Evolutionary conservation across 2,113 vertebrate genomes (phyloP).

Genomic region (Antigone vipio): DNA sequence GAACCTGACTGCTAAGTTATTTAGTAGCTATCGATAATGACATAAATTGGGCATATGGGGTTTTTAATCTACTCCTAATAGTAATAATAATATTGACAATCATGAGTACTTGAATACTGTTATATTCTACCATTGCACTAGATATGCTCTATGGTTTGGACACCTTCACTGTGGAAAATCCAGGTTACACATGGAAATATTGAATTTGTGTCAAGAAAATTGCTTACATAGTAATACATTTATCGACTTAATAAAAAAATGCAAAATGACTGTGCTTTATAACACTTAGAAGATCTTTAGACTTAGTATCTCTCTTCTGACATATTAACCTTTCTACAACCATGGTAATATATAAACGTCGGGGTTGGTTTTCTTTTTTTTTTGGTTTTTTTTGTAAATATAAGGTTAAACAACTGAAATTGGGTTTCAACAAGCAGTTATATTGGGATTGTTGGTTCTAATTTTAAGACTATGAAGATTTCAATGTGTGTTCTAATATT

Average conservation of each 20-base stretch:
- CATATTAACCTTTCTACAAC: not conserved
- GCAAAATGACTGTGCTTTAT: conserved; percentile 54
- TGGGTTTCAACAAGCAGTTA: not conserved
- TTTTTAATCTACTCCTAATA: not conserved
- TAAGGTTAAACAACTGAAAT: not conserved
- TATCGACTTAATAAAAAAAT: conserved; percentile 67
- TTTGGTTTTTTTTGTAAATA: not conserved
- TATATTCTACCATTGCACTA: not conserved
- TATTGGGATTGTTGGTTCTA: not conserved
- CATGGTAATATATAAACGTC: not conserved
- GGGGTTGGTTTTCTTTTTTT: not conserved
- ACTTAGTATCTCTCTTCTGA: not conserved
- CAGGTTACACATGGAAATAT: conserved; percentile 37
- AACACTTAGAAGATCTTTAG: conserved; percentile 35
- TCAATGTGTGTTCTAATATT: not conserved
- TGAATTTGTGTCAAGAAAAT: conserved; percentile 66
- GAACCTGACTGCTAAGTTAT: not conserved
- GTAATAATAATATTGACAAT: not conserved
- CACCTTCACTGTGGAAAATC: not conserved
- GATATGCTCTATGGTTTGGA: not conserved
- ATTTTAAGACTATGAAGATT: not conserved
- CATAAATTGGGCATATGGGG: not conserved
- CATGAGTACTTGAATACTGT: not conserved
- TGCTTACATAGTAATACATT: conserved; percentile 25
- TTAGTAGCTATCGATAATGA: conserved; percentile 10